Conservation (phyloP, 2,888 invertebrate genomes). For the Drosophila neonasuta region DNA sequence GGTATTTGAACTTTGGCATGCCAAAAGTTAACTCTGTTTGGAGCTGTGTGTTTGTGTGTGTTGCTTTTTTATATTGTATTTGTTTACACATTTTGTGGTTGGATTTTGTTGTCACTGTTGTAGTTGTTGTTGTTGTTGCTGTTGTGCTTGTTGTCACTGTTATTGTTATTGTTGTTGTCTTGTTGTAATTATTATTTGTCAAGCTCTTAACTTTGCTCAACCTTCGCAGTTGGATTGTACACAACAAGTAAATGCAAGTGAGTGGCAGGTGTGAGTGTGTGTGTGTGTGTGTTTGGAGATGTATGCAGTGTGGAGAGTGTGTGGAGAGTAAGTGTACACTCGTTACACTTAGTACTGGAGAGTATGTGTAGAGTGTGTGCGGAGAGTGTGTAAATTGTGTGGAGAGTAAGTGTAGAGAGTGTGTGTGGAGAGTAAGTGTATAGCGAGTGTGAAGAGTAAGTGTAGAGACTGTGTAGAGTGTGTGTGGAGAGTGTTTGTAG, state of each 20-base stretch:
- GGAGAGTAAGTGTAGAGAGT: too few relatives aligned
- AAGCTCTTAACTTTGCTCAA: slow-evolving; percentile 51
- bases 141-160: slow-evolving; percentile 7
- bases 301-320: slow-evolving; percentile 22
- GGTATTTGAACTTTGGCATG: slow-evolving; percentile 36
- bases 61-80: slow-evolving; percentile 18
- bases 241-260: slow-evolving; percentile 4
- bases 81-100: slow-evolving; percentile 33
- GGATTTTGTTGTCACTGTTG: slow-evolving; percentile 15
- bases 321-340: slow-evolving; percentile 2
- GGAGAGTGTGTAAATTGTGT: background rate
- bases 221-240: slow-evolving; percentile 27
- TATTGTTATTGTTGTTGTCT: slow-evolving; percentile 29
- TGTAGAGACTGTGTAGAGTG: slow-evolving; percentile 17
- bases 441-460: background rate
- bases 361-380: slow-evolving; percentile 6
- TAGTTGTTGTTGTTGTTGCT: slow-evolving; percentile 29
- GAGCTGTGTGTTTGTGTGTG: background rate
- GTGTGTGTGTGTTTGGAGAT: slow-evolving; percentile 4
- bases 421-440: background rate
- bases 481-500: slow-evolving; percentile 8
- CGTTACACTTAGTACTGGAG: too few relatives aligned
- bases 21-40: slow-evolving; percentile 4
- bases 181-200: slow-evolving; percentile 39
- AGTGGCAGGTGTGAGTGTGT: slow-evolving; percentile 8